Conservation (phyloP, 1,140 invertebrate species). For the Adelges cooleyi region DNA sequence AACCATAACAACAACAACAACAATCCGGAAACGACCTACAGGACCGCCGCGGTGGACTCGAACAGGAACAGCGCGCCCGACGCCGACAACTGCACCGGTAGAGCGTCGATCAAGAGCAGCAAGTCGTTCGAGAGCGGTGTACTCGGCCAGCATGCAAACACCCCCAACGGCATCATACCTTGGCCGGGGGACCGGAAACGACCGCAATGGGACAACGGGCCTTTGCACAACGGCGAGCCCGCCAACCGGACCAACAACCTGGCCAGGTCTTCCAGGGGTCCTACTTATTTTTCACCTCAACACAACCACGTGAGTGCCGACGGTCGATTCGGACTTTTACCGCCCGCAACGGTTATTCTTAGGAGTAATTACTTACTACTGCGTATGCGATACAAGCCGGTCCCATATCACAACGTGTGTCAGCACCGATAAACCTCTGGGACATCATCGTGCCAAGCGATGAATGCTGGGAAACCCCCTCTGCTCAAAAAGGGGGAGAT, state of each 20-base stretch:
- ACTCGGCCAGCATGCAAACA: constrained; percentile 22
- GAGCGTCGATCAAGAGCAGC: constrained; percentile 8
- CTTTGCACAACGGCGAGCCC: background rate
- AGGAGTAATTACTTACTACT: too few species aligned
- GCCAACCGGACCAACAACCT: background rate
- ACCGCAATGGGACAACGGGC: constrained; percentile 10
- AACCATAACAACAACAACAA: constrained; percentile 4
- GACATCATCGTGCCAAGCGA: too few species aligned
- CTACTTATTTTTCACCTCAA: constrained; percentile 18
- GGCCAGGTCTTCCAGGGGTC: background rate
- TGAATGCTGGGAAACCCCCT: too few species aligned
- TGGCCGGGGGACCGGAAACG: constrained; percentile 22
- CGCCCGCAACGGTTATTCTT: too few species aligned
- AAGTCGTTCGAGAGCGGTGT: constrained; percentile 26
- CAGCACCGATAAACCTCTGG: too few species aligned
- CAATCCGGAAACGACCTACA: background rate
- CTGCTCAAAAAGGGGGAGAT: too few species aligned
- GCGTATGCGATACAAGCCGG: too few species aligned
- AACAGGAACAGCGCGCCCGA: background rate
- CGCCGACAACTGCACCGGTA: background rate
- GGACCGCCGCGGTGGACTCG: background rate
- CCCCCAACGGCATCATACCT: constrained; percentile 26
- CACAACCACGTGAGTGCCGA: constrained; percentile 22
- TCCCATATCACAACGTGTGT: too few species aligned
- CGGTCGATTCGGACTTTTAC: too few species aligned